phyloP scores from a whole-genome alignment of 2,113 vertebrate genomes.

The Vicugna pacos region DNA sequence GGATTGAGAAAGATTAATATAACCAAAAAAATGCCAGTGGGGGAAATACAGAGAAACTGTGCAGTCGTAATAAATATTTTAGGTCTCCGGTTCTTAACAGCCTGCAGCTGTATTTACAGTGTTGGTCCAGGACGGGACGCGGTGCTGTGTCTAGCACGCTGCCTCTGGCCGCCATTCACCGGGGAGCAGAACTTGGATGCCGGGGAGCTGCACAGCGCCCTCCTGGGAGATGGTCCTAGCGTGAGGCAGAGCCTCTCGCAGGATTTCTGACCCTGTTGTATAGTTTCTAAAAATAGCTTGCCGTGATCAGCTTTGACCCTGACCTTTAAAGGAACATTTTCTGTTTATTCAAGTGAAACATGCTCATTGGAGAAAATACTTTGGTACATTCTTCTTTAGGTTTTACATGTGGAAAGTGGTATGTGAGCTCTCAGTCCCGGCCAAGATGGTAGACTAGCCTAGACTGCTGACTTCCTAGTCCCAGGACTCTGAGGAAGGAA shows the following conservation, averaged over 20 bases:
- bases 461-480: not conserved
- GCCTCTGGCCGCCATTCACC: not conserved
- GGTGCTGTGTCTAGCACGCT: too few relatives aligned
- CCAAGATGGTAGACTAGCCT: not conserved
- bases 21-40: constrained; percentile 34
- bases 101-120: not conserved
- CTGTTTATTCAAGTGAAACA: not conserved
- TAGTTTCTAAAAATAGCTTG: constrained; percentile 1
- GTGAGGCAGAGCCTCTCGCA: not conserved
- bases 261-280: not conserved
- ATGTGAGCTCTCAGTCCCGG: not conserved
- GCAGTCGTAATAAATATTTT: not conserved
- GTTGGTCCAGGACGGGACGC: not conserved
- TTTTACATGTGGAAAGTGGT: not conserved
- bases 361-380: not conserved
- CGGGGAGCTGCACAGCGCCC: not conserved
- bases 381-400: not conserved
- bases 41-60: not conserved
- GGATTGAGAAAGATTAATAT: constrained; percentile 44
- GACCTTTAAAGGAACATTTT: not conserved
- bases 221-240: not conserved
- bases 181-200: fast-evolving
- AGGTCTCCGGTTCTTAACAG: not conserved
- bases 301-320: not conserved
- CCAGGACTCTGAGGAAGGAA: not conserved